Evolutionary conservation across 2,888 invertebrate genomes (phyloP), one percentile per base, ranked within the genome.

Genomic region (Capitulum mitella): DNA sequence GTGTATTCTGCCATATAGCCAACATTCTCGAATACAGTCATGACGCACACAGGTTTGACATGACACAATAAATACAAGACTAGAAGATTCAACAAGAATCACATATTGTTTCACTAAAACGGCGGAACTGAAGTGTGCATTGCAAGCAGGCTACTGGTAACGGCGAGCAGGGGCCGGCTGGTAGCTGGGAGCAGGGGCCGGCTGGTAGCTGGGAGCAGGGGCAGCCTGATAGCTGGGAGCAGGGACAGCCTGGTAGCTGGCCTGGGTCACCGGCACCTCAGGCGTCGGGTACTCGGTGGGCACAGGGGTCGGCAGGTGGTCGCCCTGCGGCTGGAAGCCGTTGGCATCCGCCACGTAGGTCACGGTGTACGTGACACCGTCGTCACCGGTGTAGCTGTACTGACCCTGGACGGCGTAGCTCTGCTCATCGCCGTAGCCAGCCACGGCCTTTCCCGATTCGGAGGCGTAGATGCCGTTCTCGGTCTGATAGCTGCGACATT

Each of bases 261-360:
- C 34, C 64, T 64, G 64, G 34, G 64, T 64, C 64, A 3, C 34
- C 51, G 64, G 19, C 64, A 34, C 34, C 64, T 64, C 34, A 32
- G 64, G 64, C 0, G 64, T 64, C 64, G 64, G 64, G 64, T 64
- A 64, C 64, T 61, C 32, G 61, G 34, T 34, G 61, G 61, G 32
- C 34, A 61, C 32, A 34, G 34, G 61, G 14, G 61, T 64, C 40
- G 74, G 74, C n/a, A 74, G 10, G 37, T 74, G 74, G 43, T 40
- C 74, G n/a, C 40, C 74, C 37, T 43, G 37, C 74, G 61, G 74
- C 74, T 74, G 74, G 43, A 74, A 74, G 37, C 74, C 61, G 32
- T 40, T 74, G n/a, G 37, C 43, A 14, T 74, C 74, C 43, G 74
- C 74, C 37, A 43, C 16, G 16, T 74, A 74, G 43, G 37, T 43